Base-by-base conservation (phyloP, 53 echinoderm and acorn worm species). In the Crossaster papposus region DNA sequence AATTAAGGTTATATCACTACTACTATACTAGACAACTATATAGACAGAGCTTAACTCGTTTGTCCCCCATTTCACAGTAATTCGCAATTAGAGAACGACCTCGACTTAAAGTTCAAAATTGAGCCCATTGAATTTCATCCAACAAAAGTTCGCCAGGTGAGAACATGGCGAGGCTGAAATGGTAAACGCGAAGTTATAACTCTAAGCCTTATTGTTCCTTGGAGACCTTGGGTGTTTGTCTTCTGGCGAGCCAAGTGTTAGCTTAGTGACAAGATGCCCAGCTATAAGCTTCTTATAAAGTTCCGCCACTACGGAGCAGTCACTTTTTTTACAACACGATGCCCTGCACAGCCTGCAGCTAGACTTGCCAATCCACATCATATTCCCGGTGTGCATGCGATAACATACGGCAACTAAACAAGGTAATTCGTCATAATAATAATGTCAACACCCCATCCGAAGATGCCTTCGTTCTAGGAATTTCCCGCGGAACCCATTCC, bases 331-430 rank as follows among this genome's bases (percentile, higher is more conserved):
- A 26, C 80, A 80, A 80, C 58, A 55, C 31, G 80, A 58, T 4
- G 54, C 55, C 80, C 80, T 80, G 30, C 80, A 80, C 80, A 80
- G 62, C 80, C 22, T 54, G 38, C 62, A 37, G 72, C 82, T 81
- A 13, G 80, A 81, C 33, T 33, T 37, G 44, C 63, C 53, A 89
- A 78, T 78, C 78, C 91, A 91, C 85, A 79, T 83, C 29, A 0
- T 58, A 11, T 58, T 20, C 58, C 0, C 2, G 17, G 22, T 20
- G 58, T 58, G 58, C 58, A 1, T 4, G 58, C 7, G 28, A 26
- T 68, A 28, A 10, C 68, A 26, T 68, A 26, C 28, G 28, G 68
- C 26, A 26, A 68, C 68, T 26, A 68, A n/a, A n/a, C n/a, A n/a
- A 68, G 68, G 68, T 28, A 28, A 26, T 26, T 62, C 62, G 62